These are phyloP conservation scores for Drosophila anomelani DNA, from an alignment of 2,888 invertebrate genomes.

Conservation along the genomic window DNA sequence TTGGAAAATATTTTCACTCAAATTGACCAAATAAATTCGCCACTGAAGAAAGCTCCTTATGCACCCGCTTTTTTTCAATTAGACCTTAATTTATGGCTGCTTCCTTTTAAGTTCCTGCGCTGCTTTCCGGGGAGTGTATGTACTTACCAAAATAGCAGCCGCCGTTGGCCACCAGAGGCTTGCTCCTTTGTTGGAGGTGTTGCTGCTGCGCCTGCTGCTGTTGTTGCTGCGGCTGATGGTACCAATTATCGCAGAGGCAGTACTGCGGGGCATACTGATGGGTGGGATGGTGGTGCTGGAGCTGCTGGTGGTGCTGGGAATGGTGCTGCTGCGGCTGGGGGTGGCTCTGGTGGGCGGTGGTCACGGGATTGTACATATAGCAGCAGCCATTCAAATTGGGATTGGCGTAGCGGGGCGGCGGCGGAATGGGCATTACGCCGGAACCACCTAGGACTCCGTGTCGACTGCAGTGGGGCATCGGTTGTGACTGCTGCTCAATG, in stretches of 20 bases:
- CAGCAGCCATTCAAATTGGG: constrained; percentile 67
- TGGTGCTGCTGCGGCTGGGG: constrained; percentile 50
- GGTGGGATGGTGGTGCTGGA: constrained; percentile 31
- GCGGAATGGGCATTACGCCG: constrained; percentile 24
- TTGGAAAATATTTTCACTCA: background rate
- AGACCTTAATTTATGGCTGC: constrained; percentile 27
- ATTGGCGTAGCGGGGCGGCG: constrained; percentile 49
- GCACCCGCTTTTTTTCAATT: constrained; percentile 15
- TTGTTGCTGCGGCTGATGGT: constrained; percentile 52
- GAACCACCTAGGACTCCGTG: constrained; percentile 36
- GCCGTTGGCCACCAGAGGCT: constrained; percentile 69
- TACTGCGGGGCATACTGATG: constrained; percentile 59
- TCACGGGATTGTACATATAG: constrained; percentile 71
- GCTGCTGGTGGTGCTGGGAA: constrained; percentile 44
- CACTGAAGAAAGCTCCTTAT: background rate
- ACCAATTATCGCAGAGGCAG: constrained; percentile 75
- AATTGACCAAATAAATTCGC: constrained; percentile 22
- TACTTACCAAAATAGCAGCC: constrained; percentile 79
- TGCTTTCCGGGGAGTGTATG: constrained; percentile 32
- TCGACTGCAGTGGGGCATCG: constrained; percentile 53
- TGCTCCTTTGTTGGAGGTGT: constrained; percentile 50
- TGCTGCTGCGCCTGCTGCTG: constrained; percentile 35
- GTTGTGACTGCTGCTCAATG: constrained; percentile 60
- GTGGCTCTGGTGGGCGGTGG: constrained; percentile 28
- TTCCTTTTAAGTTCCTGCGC: constrained; percentile 6